Conservation (phyloP, 2,888 invertebrate species). For the Polyommatus icarus region DNA sequence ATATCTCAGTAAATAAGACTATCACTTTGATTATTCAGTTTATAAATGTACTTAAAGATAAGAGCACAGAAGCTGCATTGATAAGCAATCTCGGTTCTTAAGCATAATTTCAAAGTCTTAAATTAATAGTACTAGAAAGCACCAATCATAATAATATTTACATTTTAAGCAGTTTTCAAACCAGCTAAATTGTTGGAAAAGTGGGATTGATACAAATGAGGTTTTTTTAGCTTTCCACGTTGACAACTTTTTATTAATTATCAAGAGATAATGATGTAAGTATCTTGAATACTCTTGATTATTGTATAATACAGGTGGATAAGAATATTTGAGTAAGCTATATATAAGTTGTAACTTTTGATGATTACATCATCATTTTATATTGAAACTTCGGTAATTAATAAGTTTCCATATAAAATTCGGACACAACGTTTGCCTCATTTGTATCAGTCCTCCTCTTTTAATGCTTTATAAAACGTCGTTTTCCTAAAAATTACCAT, state of each 20-base stretch:
- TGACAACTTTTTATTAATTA: too few species aligned
- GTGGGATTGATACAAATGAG: background rate
- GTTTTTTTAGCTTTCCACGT: background rate
- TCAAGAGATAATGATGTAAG: too few species aligned
- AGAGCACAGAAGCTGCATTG: slow-evolving; percentile 3
- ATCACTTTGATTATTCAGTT: slow-evolving; percentile 22
- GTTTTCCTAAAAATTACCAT: slow-evolving; percentile 55
- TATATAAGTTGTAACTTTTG: too few species aligned
- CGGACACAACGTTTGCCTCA: background rate
- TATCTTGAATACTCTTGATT: too few species aligned
- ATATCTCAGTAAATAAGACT: slow-evolving; percentile 17
- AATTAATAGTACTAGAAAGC: slow-evolving; percentile 4
- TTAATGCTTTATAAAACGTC: background rate
- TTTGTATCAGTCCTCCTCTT: background rate
- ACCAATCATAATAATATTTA: slow-evolving; percentile 22
- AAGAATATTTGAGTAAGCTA: too few species aligned
- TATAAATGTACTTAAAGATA: slow-evolving; percentile 21
- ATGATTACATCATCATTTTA: too few species aligned
- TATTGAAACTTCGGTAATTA: too few species aligned
- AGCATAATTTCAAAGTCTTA: slow-evolving; percentile 6
- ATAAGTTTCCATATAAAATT: background rate
- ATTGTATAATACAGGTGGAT: too few species aligned
- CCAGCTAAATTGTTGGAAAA: background rate
- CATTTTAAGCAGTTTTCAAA: background rate
- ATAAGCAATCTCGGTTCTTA: background rate